Evolutionary conservation across 2,113 vertebrate species (phyloP).

Genomic region (Antechinus stuartii): DNA sequence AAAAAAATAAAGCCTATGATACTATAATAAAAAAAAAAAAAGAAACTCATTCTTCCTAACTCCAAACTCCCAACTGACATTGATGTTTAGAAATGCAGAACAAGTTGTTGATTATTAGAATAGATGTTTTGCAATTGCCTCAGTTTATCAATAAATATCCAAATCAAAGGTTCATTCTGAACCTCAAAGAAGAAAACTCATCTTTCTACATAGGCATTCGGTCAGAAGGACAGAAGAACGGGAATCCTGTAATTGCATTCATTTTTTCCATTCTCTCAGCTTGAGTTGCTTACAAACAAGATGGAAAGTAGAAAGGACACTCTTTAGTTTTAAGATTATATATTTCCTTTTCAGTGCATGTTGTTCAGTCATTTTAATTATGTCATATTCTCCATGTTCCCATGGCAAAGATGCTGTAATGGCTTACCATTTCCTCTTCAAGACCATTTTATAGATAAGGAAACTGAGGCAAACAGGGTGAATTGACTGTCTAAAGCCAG

Average conservation of each 20-base stretch:
- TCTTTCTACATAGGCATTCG: not conserved
- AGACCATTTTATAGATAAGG: not conserved
- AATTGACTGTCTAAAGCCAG: not conserved
- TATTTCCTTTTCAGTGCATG: not conserved
- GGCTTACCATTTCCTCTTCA: not conserved
- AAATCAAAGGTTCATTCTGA: not conserved
- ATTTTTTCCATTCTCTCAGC: conserved; percentile 9
- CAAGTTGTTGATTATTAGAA: not conserved
- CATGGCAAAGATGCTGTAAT: not conserved
- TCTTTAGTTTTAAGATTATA: not conserved
- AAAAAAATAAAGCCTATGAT: too few relatives aligned
- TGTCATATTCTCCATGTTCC: not conserved
- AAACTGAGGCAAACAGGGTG: not conserved
- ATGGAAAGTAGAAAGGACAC: not conserved
- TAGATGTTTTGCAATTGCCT: conserved; percentile 11
- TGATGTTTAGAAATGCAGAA: not conserved
- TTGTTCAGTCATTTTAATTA: not conserved
- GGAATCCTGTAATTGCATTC: not conserved
- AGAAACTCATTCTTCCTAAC: not conserved
- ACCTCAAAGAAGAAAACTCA: not conserved
- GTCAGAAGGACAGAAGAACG: not conserved
- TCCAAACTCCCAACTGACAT: not conserved
- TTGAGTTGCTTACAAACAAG: not conserved
- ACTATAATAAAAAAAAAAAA: too few relatives aligned
- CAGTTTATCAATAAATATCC: conserved; percentile 17